Evolutionary conservation across 1,140 invertebrate species (phyloP), one percentile per base, ranked within the genome.

Genomic region (Brachionus rubens): DNA sequence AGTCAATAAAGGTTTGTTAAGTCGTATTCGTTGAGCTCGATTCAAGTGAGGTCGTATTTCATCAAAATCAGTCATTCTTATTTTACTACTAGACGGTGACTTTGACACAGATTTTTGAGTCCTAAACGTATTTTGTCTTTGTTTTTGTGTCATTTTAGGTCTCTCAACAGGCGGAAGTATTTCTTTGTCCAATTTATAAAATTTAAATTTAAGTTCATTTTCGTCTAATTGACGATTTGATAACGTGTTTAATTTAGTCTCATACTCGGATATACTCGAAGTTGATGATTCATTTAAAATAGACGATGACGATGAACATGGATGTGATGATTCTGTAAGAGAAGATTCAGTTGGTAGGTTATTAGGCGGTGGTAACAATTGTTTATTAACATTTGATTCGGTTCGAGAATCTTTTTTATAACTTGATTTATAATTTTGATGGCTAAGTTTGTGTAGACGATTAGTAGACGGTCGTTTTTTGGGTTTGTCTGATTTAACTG

Each of bases 101-200:
- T 16, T 43, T 2, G 36, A 21, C 28, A n/a, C 0, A 12, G 33
- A 5, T 36, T 9, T 36, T 36, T n/a, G 54, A 65, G 59, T 43
- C 1, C 14, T 65, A 28, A 65, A 65, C 9, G 36, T 10, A 4
- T 21, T 65, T 0, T 46, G 41, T 26, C 14, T 43, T 46, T 46
- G 43, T 46, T 14, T 46, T 46, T 46, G 43, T 36, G 33, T 36
- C 3, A 14, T 16, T 7, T 7, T 14, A 46, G 4, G 5, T 46
- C 43, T 5, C 1, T 36, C n/a, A 9, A 9, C 40, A 4, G 36
- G 16, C 7, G 59, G 40, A 36, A 65, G 40, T 36, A 43, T 24
- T 65, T 65, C 59, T 46, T 65, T 65, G 24, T 65, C 59, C 6
- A 65, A 28, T 21, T 65, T 65, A 41, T 65, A 65, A 28, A 65